Conservation (phyloP, 2,113 vertebrate genomes). For the Protobothrops flavoviridis region DNA sequence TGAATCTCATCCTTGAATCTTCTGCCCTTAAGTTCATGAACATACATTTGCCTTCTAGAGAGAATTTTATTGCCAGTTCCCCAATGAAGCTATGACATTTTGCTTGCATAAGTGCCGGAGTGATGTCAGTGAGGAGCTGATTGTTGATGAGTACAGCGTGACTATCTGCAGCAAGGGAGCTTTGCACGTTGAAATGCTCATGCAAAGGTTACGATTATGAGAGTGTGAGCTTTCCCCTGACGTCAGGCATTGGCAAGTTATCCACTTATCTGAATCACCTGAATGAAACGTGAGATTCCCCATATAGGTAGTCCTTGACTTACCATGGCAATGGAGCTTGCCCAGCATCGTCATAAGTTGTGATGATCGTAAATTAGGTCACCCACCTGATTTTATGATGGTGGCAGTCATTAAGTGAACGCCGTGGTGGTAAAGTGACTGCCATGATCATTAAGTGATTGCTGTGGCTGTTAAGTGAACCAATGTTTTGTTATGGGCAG, state of each 20-base stretch:
- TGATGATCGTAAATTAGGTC: neutral
- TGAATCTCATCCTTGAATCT: neutral
- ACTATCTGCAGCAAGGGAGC: neutral
- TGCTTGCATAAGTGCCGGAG: neutral
- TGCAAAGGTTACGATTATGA: neutral
- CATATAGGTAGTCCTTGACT: neutral
- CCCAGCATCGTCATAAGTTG: neutral
- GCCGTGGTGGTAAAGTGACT: neutral
- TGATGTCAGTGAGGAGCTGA: neutral
- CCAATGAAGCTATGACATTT: neutral
- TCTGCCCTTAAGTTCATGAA: neutral
- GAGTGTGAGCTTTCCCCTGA: neutral
- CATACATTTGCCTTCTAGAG: fast-evolving
- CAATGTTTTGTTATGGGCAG: neutral
- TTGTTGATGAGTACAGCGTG: neutral
- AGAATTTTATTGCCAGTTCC: neutral
- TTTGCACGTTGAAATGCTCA: neutral
- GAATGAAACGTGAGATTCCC: neutral
- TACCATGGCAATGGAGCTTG: neutral
- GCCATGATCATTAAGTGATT: neutral
- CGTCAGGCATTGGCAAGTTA: neutral
- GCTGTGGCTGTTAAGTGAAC: neutral
- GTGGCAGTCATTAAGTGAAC: neutral
- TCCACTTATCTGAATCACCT: neutral
- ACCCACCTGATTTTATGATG: neutral